Evolutionary conservation across 2,113 vertebrate genomes (phyloP).

Genomic region (Hystrix cristata): DNA sequence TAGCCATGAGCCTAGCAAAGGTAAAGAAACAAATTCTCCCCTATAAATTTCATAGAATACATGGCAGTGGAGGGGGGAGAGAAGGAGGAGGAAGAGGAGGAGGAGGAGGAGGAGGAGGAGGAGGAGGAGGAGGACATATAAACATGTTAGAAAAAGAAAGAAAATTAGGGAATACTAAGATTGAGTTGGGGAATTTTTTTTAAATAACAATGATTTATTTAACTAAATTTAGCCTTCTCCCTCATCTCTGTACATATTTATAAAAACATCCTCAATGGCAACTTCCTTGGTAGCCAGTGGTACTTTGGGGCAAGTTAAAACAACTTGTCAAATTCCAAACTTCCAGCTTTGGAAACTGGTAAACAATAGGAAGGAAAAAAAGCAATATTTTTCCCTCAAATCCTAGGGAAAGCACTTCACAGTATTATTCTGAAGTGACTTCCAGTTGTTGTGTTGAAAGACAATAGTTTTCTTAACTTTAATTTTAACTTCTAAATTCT

Average conservation of each 20-base stretch:
- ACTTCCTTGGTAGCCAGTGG: neutral
- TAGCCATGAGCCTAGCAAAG: neutral
- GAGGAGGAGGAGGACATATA: neutral
- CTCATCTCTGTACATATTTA: conserved; percentile 2
- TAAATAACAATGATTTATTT: conserved; percentile 60
- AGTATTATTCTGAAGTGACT: conserved; percentile 61
- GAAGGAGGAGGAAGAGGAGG: neutral
- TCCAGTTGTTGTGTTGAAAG: conserved; percentile 67
- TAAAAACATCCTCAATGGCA: conserved; percentile 42
- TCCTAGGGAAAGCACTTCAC: conserved; percentile 3
- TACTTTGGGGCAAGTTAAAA: neutral
- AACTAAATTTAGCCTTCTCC: conserved; percentile 53
- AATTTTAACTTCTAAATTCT: conserved; percentile 52
- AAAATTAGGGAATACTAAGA: neutral
- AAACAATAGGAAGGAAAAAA: conserved; percentile 65
- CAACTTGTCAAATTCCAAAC: conserved; percentile 46
- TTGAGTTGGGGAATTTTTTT: neutral
- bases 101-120: no score
- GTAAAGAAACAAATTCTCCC: neutral
- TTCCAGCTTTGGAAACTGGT: conserved; percentile 45
- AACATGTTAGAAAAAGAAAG: neutral
- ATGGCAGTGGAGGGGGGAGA: neutral
- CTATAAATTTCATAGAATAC: neutral
- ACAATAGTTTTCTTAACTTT: conserved; percentile 68
- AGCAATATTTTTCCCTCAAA: conserved; percentile 30